Conservation (phyloP, 2,113 vertebrate genomes). For the Microtus montanus region DNA sequence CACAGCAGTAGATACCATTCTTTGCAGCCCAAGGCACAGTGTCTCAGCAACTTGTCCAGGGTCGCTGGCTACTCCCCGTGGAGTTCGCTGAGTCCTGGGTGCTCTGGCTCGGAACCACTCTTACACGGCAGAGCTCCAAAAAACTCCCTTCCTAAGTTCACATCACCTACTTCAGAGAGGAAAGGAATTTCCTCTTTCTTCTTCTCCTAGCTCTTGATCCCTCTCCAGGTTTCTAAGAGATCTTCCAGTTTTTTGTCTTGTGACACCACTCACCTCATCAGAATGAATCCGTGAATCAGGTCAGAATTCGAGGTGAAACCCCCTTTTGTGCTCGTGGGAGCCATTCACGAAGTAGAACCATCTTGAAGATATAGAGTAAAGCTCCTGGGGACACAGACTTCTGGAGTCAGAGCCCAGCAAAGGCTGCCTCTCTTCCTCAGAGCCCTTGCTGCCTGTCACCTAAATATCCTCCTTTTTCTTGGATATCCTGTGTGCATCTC, state of each 20-base stretch:
- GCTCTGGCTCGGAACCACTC: not conserved
- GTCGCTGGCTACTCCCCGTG: not conserved
- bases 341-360: not conserved
- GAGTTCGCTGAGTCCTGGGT: not conserved
- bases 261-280: not conserved
- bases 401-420: not conserved
- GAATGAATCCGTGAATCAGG: not conserved
- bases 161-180: not conserved
- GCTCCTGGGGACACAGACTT: not conserved
- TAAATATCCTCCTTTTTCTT: not conserved
- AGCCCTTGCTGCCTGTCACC: not conserved
- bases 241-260: not conserved
- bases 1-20: not conserved
- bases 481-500: not conserved
- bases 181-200: not conserved
- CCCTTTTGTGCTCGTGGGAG: not conserved
- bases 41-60: not conserved
- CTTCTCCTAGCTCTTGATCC: not conserved
- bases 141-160: not conserved
- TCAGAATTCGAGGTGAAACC: not conserved
- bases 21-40: not conserved
- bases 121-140: not conserved
- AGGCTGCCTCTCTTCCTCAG: not conserved
- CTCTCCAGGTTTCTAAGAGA: not conserved
- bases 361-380: not conserved